These are phyloP conservation scores for Oligia fasciuncula DNA, from an alignment of 2,888 invertebrate genomes.

Conservation along the genomic window DNA sequence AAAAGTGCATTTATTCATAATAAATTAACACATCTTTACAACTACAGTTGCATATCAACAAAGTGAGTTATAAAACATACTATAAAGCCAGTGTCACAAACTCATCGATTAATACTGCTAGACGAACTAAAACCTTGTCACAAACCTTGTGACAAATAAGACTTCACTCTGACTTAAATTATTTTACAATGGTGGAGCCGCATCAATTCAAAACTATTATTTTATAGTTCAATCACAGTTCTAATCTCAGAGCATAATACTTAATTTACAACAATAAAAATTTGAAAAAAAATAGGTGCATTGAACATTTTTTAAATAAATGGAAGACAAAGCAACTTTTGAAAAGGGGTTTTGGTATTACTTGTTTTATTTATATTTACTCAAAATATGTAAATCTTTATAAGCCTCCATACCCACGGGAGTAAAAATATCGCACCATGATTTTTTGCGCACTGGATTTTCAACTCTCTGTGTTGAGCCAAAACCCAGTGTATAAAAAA, in stretches of 20 bases:
- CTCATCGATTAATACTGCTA: constrained; percentile 54
- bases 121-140: constrained; percentile 22
- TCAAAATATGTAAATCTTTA: not conserved
- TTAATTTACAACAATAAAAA: not conserved
- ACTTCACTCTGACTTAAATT: not conserved
- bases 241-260: constrained; percentile 7
- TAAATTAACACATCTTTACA: constrained; percentile 66
- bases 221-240: constrained; percentile 35
- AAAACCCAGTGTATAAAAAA: not conserved
- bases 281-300: too few species aligned
- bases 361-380: not conserved
- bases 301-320: not conserved
- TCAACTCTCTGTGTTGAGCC: not conserved
- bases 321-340: constrained; percentile 17
- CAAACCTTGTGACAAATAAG: too few species aligned
- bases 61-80: constrained; percentile 62
- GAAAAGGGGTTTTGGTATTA: not conserved
- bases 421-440: not conserved
- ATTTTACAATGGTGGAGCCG: not conserved
- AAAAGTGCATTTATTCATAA: constrained; percentile 76
- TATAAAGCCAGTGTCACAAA: constrained; percentile 52
- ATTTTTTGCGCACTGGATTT: not conserved
- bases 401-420: not conserved
- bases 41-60: constrained; percentile 65
- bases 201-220: not conserved